Evolutionary conservation across 2,888 invertebrate genomes (phyloP), one percentile per base, ranked within the genome.

Genomic region (Acleris cristana): DNA sequence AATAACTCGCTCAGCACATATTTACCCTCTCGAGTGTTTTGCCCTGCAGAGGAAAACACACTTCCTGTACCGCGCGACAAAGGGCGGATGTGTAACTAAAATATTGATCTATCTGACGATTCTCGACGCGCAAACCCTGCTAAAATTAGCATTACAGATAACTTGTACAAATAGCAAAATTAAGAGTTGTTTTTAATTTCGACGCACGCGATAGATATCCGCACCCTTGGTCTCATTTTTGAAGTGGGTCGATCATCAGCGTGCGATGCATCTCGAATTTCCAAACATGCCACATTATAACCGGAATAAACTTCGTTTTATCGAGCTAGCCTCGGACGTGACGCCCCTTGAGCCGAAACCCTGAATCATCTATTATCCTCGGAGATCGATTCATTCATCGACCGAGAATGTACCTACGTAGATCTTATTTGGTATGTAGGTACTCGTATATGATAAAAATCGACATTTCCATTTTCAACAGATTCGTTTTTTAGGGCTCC

Each of bases 31-130:
- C 56, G 14, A 61, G 51, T 49, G 55, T 57, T 21, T 44, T 52
- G 66, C 44, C 56, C 66, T 59, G 44, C 52, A 61, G 63, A 83
- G 83, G 81, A 85, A 84, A 85, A 81, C 63, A 74, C 76, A 86
- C 82, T 86, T 90, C 89, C 88, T 81, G 74, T 72, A 58, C 71
- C 67, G 69, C 40, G 52, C 58, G 61, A 74, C 75, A 77, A 77
- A 69, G 68, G 76, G 69, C 80, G 88, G 88, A 90, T 83, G 85
- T 89, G 83, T 80, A 73, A 69, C 74, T 79, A 83, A 80, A 86
- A 88, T 89, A 87, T 89, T 89, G 78, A 78, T 78, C 71, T 79
- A 71, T 71, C 67, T 71, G 70, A 72, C 53, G 34, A 52, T 34
- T 51, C 53, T 44, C 48, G 18, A 34, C 57, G 19, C 21, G 26